Evolutionary conservation across 2,888 invertebrate species (phyloP).

Genomic region (Sturmia bella): DNA sequence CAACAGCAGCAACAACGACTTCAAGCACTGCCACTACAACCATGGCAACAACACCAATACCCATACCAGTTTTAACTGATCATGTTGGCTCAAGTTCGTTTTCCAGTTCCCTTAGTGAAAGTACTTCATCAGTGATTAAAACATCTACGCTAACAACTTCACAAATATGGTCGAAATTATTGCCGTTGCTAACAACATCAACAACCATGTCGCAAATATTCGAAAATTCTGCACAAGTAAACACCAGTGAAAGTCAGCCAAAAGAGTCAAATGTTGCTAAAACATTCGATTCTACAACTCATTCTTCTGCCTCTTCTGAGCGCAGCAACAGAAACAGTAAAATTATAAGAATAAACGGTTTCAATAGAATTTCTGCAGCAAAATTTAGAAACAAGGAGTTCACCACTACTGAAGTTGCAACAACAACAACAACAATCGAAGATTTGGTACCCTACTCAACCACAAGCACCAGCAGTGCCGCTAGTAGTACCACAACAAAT

Average conservation of each 20-base stretch:
- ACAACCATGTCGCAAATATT: constrained; percentile 62
- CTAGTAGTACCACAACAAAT: constrained; percentile 15
- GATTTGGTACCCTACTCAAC: constrained; percentile 32
- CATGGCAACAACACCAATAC: constrained; percentile 8
- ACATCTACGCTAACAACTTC: constrained; percentile 35
- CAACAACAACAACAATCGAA: constrained; percentile 64
- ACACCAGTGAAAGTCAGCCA: not conserved
- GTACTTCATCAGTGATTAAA: constrained; percentile 10
- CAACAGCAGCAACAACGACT: constrained; percentile 48
- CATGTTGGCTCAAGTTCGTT: constrained; percentile 22
- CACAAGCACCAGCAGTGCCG: constrained; percentile 46
- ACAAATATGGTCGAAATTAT: constrained; percentile 74
- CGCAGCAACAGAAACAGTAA: constrained; percentile 78
- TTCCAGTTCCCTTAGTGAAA: constrained; percentile 57
- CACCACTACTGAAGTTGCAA: constrained; percentile 48
- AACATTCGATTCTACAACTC: not conserved
- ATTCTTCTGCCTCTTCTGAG: constrained; percentile 51
- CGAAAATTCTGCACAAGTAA: constrained; percentile 24
- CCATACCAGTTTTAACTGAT: constrained; percentile 50
- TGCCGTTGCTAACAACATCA: constrained; percentile 71
- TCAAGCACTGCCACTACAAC: constrained; percentile 53
- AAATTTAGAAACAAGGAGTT: constrained; percentile 35
- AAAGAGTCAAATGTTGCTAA: constrained; percentile 6
- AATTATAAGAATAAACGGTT: constrained; percentile 74
- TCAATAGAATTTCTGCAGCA: constrained; percentile 53